A percentile compares a stretch with the other conserved stretches of the same genome.
phyloP scores from a whole-genome alignment of 2,888 invertebrate genomes.

The Aspidiotus destructor region DNA sequence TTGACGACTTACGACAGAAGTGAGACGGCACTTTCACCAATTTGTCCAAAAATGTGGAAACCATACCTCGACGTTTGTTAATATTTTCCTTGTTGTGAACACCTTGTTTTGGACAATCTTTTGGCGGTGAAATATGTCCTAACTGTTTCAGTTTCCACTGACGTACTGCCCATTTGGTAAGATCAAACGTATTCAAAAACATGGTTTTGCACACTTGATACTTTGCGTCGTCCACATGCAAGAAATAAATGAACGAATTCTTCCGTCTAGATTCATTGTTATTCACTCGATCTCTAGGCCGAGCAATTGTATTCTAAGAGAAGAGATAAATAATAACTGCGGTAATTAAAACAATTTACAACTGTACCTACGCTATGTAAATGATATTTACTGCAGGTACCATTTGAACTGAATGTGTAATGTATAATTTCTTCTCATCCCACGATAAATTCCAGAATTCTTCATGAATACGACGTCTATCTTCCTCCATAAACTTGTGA shows the following conservation, averaged over 20 bases:
- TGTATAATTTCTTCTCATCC: too few species aligned
- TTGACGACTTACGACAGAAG: neutral
- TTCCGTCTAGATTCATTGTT: neutral
- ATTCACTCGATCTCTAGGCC: neutral
- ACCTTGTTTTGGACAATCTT: neutral
- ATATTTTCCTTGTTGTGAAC: neutral
- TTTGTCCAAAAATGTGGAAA: neutral
- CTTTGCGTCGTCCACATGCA: neutral
- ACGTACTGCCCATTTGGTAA: neutral
- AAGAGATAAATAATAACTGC: too few species aligned
- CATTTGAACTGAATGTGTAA: too few species aligned
- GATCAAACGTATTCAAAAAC: slow-evolving; percentile 8
- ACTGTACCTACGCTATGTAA: too few species aligned
- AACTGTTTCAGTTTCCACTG: neutral
- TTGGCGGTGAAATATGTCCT: neutral
- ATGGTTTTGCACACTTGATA: slow-evolving; percentile 1
- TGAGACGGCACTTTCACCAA: neutral
- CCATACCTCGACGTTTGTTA: neutral
- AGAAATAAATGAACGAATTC: neutral
- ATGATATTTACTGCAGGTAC: too few species aligned
- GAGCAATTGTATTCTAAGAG: too few species aligned
- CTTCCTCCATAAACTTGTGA: too few species aligned
- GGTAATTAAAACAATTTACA: too few species aligned
- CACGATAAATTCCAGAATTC: too few species aligned
- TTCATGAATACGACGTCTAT: too few species aligned